These are phyloP conservation scores for Penaeus monodon DNA, from an alignment of 2,888 invertebrate species.

Conservation along the genomic window DNA sequence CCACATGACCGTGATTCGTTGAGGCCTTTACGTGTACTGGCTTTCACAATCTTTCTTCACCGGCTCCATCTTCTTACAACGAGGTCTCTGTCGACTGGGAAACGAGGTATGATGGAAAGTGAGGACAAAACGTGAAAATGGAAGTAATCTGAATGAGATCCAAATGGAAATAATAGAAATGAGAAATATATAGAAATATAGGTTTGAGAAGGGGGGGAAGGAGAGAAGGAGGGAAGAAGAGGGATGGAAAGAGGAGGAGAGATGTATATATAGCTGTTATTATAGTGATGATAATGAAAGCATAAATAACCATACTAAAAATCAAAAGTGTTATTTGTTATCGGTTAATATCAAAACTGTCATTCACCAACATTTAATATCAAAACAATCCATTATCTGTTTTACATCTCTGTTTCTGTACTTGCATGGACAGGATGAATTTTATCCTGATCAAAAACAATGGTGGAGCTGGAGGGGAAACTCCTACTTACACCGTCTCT, in stretches of 20 bases:
- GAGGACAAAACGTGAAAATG: not conserved
- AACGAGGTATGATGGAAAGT: not conserved
- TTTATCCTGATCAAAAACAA: not conserved
- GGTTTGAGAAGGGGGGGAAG: not conserved
- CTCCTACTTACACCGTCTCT: constrained; percentile 70
- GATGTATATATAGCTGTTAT: too few relatives aligned
- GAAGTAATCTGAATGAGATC: not conserved
- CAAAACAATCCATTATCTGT: too few relatives aligned
- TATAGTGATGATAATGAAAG: too few relatives aligned
- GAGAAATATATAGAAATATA: too few relatives aligned
- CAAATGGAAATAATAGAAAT: not conserved
- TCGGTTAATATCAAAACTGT: too few relatives aligned
- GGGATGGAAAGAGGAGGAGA: not conserved
- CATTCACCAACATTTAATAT: too few relatives aligned
- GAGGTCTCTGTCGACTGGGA: constrained; percentile 82
- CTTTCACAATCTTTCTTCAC: constrained; percentile 90
- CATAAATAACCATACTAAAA: too few relatives aligned
- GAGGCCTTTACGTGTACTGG: constrained; percentile 86
- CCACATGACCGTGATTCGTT: constrained; percentile 95
- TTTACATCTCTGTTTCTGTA: too few relatives aligned
- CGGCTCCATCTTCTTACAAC: constrained; percentile 85
- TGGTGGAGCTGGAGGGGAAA: not conserved
- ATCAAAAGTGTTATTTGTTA: too few relatives aligned
- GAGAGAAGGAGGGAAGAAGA: not conserved
- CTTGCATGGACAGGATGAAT: too few relatives aligned